Evolutionary conservation across 2,113 vertebrate genomes (phyloP), one percentile per base, ranked within the genome.

Genomic region (Pachycephala philippinensis): DNA sequence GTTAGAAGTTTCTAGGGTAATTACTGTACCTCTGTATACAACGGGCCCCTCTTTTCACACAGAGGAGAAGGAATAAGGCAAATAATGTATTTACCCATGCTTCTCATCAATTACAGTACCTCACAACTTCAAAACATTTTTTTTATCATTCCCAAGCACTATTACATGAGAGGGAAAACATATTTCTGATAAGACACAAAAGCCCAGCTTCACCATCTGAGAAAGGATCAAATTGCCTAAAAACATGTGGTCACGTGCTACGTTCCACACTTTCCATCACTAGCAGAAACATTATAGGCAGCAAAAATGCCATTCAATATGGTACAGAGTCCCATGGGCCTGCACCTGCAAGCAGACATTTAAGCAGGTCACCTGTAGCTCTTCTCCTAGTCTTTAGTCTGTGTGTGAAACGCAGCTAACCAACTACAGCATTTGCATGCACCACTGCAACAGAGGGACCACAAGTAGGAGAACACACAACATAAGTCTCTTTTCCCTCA

Each of bases 401-500:
- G 17, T 0, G 1, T 23, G 18, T 47, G 60, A 81, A 91, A 87
- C 0, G 0, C 54, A 28, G 20, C 10, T 20, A n/a, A n/a, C 44
- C 59, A 74, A 54, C 72, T 37, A n/a, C 7, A 13, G 63, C 50
- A 40, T 35, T 69, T 65, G 21, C 66, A 77, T 0, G 0, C 45
- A 75, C 11, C 39, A 54, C 28, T 30, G 39, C 53, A 71, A 50
- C 57, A 87, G 22, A 33, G 17, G 33, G 35, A 61, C 2, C 0
- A 0, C 64, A 77, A 40, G 8, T 4, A 49, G 59, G 44, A 72
- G 11, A n/a, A 57, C 7, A 70, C 8, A 77, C 49, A 69, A 24
- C 22, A 0, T 3, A 53, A 56, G 14, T 61, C 24, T 31, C 35
- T 52, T 71, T 39, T 35, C 28, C 37, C 23, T 45, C 33, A 77